Conservation (phyloP, 1,140 invertebrate genomes). For the Papilio polytes region DNA sequence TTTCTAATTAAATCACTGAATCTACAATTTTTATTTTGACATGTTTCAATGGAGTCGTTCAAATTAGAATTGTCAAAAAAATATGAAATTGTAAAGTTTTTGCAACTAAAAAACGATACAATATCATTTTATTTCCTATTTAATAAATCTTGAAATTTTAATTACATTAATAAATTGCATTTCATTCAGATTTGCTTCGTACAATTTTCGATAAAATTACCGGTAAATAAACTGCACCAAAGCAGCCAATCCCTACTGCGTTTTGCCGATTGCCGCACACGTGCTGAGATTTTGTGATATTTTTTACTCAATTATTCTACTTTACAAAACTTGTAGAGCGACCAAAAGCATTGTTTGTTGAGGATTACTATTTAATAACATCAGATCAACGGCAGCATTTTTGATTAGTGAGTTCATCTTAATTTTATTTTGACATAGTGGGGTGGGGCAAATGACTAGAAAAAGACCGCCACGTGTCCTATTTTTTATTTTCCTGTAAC, state of each 20-base stretch:
- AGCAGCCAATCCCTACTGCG: constrained; percentile 63
- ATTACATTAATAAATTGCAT: no score
- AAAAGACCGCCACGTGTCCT: constrained; percentile 81
- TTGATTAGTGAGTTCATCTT: constrained; percentile 67
- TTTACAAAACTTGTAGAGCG: constrained; percentile 59
- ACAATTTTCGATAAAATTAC: no score
- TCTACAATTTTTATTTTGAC: background rate
- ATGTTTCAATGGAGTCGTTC: background rate
- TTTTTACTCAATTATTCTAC: constrained; percentile 71
- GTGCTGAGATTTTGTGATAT: constrained; percentile 80
- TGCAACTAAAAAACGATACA: background rate
- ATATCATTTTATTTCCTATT: background rate
- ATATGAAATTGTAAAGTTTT: background rate
- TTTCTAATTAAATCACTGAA: no score
- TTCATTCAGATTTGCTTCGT: no score
- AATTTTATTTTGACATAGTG: constrained; percentile 74
- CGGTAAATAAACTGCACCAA: constrained; percentile 45
- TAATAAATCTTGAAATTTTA: no score
- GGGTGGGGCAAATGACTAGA: constrained; percentile 80
- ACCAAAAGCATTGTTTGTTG: constrained; percentile 52
- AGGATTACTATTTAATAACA: constrained; percentile 56
- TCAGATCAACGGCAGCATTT: constrained; percentile 53
- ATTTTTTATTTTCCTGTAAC: constrained; percentile 60
- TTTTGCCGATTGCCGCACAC: constrained; percentile 80
- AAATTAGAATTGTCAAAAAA: background rate